phyloP scores from a whole-genome alignment of 2,113 vertebrate species.

The Cinclus cinclus region DNA sequence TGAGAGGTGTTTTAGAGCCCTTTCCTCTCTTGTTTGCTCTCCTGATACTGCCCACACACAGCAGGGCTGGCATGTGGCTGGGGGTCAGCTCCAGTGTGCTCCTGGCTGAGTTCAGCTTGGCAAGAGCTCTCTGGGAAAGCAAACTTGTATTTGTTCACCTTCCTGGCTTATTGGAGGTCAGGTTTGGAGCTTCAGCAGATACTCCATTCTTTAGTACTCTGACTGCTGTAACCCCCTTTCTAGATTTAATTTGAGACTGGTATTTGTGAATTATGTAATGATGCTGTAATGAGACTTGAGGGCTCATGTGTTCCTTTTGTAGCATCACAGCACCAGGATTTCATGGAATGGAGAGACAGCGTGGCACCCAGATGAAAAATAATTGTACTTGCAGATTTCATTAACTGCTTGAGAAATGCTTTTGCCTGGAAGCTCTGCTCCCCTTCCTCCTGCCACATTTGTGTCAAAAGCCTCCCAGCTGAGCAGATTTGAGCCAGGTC shows the following conservation, averaged over 20 bases:
- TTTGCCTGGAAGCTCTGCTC: neutral
- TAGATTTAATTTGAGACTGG: neutral
- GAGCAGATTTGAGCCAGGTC: neutral
- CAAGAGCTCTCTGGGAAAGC: neutral
- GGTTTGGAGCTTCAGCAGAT: neutral
- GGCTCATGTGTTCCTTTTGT: neutral
- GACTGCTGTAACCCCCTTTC: neutral
- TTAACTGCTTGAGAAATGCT: neutral
- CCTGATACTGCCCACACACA: neutral
- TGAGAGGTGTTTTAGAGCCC: neutral
- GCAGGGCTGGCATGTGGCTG: neutral
- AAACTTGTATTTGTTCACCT: neutral
- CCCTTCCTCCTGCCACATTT: neutral
- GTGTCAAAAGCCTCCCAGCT: neutral
- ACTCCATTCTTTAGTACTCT: neutral
- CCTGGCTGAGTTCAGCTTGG: neutral
- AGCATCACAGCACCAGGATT: neutral
- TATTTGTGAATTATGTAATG: constrained; percentile 11
- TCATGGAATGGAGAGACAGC: neutral
- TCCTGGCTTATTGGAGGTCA: neutral
- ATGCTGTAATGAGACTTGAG: neutral
- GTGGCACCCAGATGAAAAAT: constrained; percentile 7
- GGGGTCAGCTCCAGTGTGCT: neutral
- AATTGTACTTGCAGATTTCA: constrained; percentile 33
- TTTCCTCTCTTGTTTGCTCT: neutral